phyloP scores from a whole-genome alignment of 2,797 vertebrate genomes.

The Poecilia velifera region DNA sequence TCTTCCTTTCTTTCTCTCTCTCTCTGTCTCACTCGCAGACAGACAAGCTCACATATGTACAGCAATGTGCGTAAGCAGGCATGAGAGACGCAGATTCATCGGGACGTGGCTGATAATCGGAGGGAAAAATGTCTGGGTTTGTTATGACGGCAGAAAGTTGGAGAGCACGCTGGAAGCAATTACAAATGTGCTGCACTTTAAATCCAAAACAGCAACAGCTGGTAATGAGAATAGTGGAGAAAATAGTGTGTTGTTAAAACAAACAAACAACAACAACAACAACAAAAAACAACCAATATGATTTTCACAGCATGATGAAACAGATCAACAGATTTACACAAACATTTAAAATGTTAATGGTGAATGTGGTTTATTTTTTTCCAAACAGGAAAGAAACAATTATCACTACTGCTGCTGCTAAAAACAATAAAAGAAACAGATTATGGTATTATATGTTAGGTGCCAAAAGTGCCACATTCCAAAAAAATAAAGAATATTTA shows the following conservation, averaged over 20 bases:
- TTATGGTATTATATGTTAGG: neutral
- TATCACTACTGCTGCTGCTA: neutral
- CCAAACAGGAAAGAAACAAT: neutral
- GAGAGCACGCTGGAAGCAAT: constrained; percentile 17
- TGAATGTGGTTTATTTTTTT: neutral
- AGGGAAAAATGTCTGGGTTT: constrained; percentile 46
- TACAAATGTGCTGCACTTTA: neutral
- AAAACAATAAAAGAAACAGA: neutral
- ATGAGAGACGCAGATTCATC: constrained; percentile 32
- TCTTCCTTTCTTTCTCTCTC: constrained; percentile 27
- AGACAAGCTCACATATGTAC: constrained; percentile 47
- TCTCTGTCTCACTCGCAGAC: constrained; percentile 37
- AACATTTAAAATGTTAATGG: constrained; percentile 1
- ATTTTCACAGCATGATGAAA: neutral
- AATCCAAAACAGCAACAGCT: neutral
- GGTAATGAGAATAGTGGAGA: neutral
- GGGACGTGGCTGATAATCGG: constrained; percentile 43
- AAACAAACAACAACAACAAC: neutral
- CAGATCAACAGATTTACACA: neutral
- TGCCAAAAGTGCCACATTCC: neutral
- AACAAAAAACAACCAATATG: neutral
- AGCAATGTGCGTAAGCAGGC: constrained; percentile 15
- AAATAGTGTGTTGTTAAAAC: neutral
- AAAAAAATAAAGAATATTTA: neutral
- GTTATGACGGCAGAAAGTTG: constrained; percentile 25